Percentiles rank a stretch among this genome's conserved stretches.
Evolutionary conservation across 2,888 invertebrate species (phyloP).

Genomic region (Brachycybe producta): DNA sequence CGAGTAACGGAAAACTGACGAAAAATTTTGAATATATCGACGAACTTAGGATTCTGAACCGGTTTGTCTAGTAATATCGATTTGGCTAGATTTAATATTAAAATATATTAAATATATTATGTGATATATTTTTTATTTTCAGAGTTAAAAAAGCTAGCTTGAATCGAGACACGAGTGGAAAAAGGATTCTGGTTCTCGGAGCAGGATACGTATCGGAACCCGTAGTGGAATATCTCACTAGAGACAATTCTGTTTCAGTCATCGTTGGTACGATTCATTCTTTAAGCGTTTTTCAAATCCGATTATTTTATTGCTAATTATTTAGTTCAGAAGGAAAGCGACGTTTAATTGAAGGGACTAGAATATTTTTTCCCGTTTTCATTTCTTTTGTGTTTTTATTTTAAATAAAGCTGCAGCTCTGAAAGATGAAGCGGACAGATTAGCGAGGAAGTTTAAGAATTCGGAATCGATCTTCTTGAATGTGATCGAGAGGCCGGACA

Average conservation of each 20-base stretch:
- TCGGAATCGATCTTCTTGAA: conserved; percentile 69
- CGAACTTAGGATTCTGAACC: conserved; percentile 59
- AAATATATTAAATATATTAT: too few relatives aligned
- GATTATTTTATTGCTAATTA: background rate
- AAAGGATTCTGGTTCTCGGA: conserved; percentile 76
- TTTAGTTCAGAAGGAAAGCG: background rate
- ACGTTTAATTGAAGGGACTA: background rate
- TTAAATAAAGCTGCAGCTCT: conserved; percentile 52
- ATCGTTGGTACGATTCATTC: conserved; percentile 51
- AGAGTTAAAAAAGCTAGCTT: too few relatives aligned
- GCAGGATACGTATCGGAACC: conserved; percentile 92
- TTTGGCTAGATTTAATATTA: too few relatives aligned
- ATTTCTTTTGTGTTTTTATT: conserved; percentile 7
- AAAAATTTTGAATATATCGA: conserved; percentile 89
- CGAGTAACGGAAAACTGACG: conserved; percentile 85
- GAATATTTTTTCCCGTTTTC: background rate
- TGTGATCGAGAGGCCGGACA: conserved; percentile 55
- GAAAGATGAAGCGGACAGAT: conserved; percentile 73
- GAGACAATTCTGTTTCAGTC: conserved; percentile 56
- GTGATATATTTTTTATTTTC: too few relatives aligned
- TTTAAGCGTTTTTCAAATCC: conserved; percentile 1
- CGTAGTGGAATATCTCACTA: conserved; percentile 80
- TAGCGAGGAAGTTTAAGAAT: conserved; percentile 54
- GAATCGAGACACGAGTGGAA: too few relatives aligned
- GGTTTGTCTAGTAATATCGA: conserved; percentile 32